Base-by-base conservation (phyloP, 2,888 invertebrate genomes). In the Mimumesa dahlbomi region DNA sequence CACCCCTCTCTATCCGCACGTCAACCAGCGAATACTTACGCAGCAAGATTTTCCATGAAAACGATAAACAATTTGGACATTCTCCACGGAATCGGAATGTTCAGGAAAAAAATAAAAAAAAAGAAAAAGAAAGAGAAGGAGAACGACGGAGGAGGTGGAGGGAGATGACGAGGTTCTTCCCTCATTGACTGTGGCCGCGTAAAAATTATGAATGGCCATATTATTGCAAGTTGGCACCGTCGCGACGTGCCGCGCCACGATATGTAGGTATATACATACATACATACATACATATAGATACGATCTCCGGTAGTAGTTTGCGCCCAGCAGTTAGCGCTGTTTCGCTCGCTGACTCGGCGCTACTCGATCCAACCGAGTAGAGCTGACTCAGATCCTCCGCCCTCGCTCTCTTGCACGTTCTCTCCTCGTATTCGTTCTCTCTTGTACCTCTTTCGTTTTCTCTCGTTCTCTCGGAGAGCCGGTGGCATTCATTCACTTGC, bases 361-460 rank as follows among this genome's bases (percentile, higher is more conserved):
- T 82, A 85, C 82, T 82, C 80, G 85, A 86, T 84, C 82, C 75
- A 61, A 59, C 62, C 78, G 75, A 79, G n/a, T n/a, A n/a, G n/a
- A n/a, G 89, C 89, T 88, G 89, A 89, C 85, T 87, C 88, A 87
- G 89, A 87, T 88, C 88, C 88, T 87, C 87, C 88, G 87, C 86
- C 85, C 83, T 85, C 81, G 58, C 75, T 72, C 68, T 66, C 73
- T 65, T 50, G 45, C 63, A 49, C 65, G 22, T 49, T 64, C 59
- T 49, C 58, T 61, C 52, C 59, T 16, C 45, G 16, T 63, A n/a
- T 31, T 11, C 42, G 16, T 14, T 25, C 25, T 7, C 25, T 25
- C 25, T 43, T 36, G 21, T 56, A 16, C 14, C 9, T 3, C 9
- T 2, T 0, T 50, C 14, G 9, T 1, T n/a, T 50, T 29, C 14